phyloP scores from a whole-genome alignment of 2,797 vertebrate species.

The Loris lydekkerianus region DNA sequence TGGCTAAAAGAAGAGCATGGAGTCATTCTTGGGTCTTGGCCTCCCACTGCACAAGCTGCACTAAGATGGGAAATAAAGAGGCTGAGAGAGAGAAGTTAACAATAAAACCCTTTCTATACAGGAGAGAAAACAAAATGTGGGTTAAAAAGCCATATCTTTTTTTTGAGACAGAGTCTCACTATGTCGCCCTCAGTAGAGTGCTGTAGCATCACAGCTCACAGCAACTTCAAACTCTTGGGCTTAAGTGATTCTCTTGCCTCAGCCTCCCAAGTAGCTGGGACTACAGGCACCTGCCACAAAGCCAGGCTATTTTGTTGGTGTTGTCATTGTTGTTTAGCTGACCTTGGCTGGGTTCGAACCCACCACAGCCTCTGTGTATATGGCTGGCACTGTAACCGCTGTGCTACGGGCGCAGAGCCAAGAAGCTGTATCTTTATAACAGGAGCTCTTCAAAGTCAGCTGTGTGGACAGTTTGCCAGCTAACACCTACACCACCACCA shows the following conservation, averaged over 20 bases:
- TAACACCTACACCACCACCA: neutral
- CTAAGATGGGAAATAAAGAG: neutral
- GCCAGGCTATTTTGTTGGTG: no score
- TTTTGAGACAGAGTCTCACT: no score
- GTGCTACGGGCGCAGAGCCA: neutral
- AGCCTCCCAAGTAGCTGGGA: no score
- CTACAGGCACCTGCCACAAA: no score
- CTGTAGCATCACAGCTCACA: no score
- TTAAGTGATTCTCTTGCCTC: no score
- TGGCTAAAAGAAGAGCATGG: neutral
- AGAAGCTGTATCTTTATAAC: neutral
- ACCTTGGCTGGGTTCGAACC: no score
- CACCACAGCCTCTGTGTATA: no score
- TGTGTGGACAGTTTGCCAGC: neutral
- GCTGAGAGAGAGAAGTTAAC: neutral
- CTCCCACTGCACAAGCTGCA: neutral
- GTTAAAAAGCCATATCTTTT: rapidly evolving
- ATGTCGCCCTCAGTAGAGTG: no score
- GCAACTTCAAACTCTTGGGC: no score
- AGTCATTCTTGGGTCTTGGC: neutral
- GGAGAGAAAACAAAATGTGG: neutral
- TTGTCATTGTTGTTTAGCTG: no score
- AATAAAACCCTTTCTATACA: neutral
- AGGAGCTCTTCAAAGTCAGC: neutral
- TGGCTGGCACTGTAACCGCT: no score